Evolutionary conservation across 1,140 invertebrate species (phyloP).

Genomic region (Dendroctonus ponderosae): DNA sequence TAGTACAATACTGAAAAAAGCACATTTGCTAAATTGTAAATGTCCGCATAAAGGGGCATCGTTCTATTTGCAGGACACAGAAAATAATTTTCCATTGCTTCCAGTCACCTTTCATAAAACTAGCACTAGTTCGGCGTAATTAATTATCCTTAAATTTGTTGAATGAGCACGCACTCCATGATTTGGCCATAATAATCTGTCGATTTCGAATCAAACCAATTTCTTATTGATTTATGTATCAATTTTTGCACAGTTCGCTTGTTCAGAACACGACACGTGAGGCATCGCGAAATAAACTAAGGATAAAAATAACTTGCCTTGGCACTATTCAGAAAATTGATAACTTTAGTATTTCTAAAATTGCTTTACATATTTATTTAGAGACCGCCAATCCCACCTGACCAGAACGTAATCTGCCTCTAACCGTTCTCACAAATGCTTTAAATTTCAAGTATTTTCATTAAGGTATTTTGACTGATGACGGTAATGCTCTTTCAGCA

Average conservation of each 20-base stretch:
- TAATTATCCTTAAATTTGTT: no score
- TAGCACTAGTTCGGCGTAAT: no score
- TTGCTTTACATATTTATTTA: slow-evolving; percentile 30
- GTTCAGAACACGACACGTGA: slow-evolving; percentile 14
- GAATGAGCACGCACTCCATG: no score
- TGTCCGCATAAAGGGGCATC: slow-evolving; percentile 4
- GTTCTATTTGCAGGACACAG: slow-evolving; percentile 10
- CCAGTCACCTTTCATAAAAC: no score
- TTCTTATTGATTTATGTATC: slow-evolving; percentile 9
- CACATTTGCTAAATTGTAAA: slow-evolving; percentile 10
- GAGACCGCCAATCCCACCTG: slow-evolving; percentile 2
- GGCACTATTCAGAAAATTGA: slow-evolving; percentile 33
- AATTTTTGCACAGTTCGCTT: neutral
- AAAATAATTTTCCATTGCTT: slow-evolving; percentile 20
- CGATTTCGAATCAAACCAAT: neutral
- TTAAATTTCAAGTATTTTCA: no score
- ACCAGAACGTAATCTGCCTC: no score
- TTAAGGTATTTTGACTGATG: no score
- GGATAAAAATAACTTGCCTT: slow-evolving; percentile 34
- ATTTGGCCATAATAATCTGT: no score
- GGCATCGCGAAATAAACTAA: slow-evolving; percentile 25
- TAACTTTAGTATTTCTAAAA: slow-evolving; percentile 30
- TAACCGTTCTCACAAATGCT: no score
- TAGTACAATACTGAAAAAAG: slow-evolving; percentile 13
- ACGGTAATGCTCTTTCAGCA: no score